Evolutionary conservation across 53 echinoderm and acorn worm genomes (phyloP).

Genomic region (Glandiceps talaboti): DNA sequence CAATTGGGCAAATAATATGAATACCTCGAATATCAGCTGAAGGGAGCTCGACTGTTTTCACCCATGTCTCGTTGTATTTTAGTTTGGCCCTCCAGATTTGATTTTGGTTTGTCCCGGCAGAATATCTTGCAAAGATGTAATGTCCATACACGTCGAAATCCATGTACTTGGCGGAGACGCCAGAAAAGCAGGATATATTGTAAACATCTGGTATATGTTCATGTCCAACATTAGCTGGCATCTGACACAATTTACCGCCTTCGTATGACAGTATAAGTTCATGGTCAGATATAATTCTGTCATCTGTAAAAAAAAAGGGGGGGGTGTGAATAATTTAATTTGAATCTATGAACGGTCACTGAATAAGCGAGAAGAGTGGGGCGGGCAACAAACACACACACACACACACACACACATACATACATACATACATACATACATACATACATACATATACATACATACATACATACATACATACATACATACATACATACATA

Average conservation of each 20-base stretch:
- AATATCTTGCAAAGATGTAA: neutral
- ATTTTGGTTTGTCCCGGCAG: neutral
- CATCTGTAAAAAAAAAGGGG: neutral
- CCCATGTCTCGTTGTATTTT: neutral
- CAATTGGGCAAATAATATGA: too few species aligned
- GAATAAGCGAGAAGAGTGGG: too few species aligned
- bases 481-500: too few species aligned
- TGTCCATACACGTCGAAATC: neutral
- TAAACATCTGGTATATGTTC: neutral
- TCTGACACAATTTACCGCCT: neutral
- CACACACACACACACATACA: too few species aligned
- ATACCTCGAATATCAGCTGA: neutral
- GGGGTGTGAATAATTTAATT: neutral
- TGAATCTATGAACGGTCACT: too few species aligned
- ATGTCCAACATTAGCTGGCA: neutral
- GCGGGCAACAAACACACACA: too few species aligned
- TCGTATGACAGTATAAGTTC: neutral
- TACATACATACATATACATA: too few species aligned
- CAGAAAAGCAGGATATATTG: neutral
- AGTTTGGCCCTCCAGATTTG: neutral
- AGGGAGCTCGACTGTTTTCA: neutral
- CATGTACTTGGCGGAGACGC: neutral
- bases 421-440: neutral
- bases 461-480: too few species aligned
- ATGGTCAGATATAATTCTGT: neutral